These are phyloP conservation scores for Sinocyclocheilus anshuiensis DNA, from an alignment of 2,113 vertebrate genomes.

Conservation along the genomic window DNA sequence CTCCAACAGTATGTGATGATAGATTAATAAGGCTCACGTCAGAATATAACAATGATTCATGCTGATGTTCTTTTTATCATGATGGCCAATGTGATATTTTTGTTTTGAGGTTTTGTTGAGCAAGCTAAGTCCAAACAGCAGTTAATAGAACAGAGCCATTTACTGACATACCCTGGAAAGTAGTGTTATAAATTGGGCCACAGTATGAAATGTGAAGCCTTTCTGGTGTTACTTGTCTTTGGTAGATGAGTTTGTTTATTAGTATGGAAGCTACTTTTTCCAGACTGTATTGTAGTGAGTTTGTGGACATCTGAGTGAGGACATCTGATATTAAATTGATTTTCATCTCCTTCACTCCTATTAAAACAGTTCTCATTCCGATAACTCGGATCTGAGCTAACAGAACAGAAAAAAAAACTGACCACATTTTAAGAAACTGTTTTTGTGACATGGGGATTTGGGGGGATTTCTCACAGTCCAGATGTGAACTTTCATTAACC, in stretches of 20 bases:
- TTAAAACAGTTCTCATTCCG: not conserved
- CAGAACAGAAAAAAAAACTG: not conserved
- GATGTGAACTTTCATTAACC: not conserved
- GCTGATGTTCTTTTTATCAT: not conserved
- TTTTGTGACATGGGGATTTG: not conserved
- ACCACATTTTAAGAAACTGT: not conserved
- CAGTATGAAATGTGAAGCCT: not conserved
- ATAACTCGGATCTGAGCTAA: not conserved
- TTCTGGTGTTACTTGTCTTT: not conserved
- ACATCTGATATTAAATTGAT: not conserved
- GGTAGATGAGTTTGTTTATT: not conserved
- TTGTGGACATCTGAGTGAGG: not conserved
- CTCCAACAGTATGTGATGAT: not conserved
- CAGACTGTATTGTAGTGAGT: not conserved
- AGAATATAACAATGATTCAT: too few species aligned
- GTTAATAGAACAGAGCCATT: too few species aligned
- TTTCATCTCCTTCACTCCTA: too few species aligned
- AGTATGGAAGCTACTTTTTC: not conserved
- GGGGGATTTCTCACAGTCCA: not conserved
- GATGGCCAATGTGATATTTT: not conserved
- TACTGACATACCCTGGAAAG: too few species aligned
- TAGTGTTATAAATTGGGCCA: too few species aligned
- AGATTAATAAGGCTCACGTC: not conserved
- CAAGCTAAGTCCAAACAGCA: not conserved
- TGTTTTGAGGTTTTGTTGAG: not conserved